A percentile compares a stretch with the other conserved stretches of the same genome.
Evolutionary conservation across 1,140 invertebrate genomes (phyloP).

Genomic region (Periplaneta americana): DNA sequence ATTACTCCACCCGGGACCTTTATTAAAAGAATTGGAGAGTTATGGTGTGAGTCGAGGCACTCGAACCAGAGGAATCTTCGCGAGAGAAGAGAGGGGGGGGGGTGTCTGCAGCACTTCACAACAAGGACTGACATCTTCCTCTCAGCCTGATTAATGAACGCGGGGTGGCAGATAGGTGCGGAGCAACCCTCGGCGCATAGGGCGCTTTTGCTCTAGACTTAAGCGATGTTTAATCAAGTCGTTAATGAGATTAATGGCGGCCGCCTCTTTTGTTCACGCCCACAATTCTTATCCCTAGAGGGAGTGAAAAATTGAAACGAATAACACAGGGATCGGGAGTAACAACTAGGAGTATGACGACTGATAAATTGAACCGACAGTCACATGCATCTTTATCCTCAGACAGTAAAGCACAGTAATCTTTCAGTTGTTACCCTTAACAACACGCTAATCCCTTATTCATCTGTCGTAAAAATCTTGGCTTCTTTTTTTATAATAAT

Average conservation of each 20-base stretch:
- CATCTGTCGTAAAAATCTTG: too few species aligned
- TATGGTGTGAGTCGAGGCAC: background rate
- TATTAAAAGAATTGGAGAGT: slow-evolving; percentile 8
- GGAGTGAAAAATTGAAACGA: background rate
- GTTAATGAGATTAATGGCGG: slow-evolving; percentile 8
- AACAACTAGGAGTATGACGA: too few species aligned
- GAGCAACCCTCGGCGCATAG: background rate
- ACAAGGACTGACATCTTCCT: background rate
- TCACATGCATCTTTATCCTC: too few species aligned
- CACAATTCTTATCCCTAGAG: background rate
- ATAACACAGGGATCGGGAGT: too few species aligned
- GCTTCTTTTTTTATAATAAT: too few species aligned
- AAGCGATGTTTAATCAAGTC: slow-evolving; percentile 5
- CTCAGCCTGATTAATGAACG: background rate
- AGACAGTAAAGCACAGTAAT: too few species aligned
- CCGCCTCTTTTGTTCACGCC: background rate
- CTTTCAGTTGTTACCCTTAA: too few species aligned
- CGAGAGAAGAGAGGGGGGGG: background rate
- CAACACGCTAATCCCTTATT: too few species aligned
- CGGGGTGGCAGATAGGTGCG: background rate
- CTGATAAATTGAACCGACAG: too few species aligned
- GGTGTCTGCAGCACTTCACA: background rate
- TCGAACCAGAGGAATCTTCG: background rate
- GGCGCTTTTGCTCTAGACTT: background rate
- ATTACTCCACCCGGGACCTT: background rate